Base-by-base conservation (phyloP, 2,888 invertebrate genomes). In the Trissolcus brochymenae region DNA sequence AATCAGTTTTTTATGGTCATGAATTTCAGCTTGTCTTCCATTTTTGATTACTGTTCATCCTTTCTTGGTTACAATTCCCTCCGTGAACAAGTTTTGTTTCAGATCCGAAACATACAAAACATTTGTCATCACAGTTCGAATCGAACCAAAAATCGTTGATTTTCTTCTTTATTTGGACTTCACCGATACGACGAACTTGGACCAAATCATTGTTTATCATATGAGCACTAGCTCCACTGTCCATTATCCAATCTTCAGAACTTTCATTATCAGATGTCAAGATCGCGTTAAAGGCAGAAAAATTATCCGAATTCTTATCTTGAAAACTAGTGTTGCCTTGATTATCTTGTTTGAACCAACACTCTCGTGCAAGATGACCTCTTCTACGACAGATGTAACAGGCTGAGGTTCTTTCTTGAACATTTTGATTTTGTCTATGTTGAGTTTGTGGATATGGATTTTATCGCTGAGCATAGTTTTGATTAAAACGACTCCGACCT, bases 191-290 rank as follows among this genome's bases (percentile, higher is more conserved):
- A 4, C 0, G 6, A 4, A 65, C 55, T 6, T 11, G 49, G 9
- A 74, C 64, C 21, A 43, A 46, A 43, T 70, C 43, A 4, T 21
- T n/a, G n/a, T n/a, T n/a, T n/a, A 4, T 21, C 21, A 80, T 80
- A 56, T 76, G 78, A 49, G 66, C 70, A 40, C 73, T 72, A 21
- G 78, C 75, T 16, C 80, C 77, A 59, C 80, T 79, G 17, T 75
- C 79, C 65, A 72, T 67, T 19, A 68, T 71, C 77, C 77, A 79
- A 14, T 17, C 7, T n/a, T 59, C 2, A 13, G 19, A n/a, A n/a
- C n/a, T n/a, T 21, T 21, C 21, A 21, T 21, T 21, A 21, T 4
- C 21, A 2, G 21, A 21, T 21, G 21, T 2, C 4, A 46, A 40
- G 17, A 41, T 41, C 41, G 49, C 14, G n/a, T 46, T 59, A n/a